Evolutionary conservation across 2,888 invertebrate species (phyloP), one percentile per base, ranked within the genome.

Genomic region (Podotricha telesiphe): DNA sequence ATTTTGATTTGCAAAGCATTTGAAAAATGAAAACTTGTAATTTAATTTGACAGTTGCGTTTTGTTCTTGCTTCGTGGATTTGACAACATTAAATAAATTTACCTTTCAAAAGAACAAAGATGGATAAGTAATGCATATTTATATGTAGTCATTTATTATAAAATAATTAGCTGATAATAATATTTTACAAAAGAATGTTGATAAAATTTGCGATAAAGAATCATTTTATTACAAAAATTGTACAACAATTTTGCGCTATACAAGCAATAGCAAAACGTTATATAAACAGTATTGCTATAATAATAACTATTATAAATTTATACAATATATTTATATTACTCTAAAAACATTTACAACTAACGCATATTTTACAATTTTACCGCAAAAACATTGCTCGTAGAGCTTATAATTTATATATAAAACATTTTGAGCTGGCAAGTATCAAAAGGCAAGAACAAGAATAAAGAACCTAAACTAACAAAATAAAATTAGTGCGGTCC

Each of bases 1-100:
- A 92, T 92, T 91, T 92, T 92, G 88, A 82, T 86, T 88, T 80
- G 81, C 40, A 28, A 45, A 4, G 22, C 58, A 58, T 58, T 65
- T 47, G 47, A 53, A 62, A 65, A 62, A 59, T 65, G 50, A 69
- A 66, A 62, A 66, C 45, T 69, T 42, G 48, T 50, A 68, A 59
- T 50, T 69, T 56, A 17, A 50, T 56, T 68, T 68, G 68, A 68
- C 64, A 64, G 50, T 1, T 20, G 53, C 70, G 70, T 70, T 68
- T 68, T 8, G 61, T 65, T 65, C n/a, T n/a, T 65, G 51, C 53
- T 37, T 17, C 11, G 1, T 22, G 11, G n/a, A 22, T 45, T 45
- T 28, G 20, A n/a, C 28, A 55, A 17, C 22, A 55, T 8, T 37
- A 17, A 37, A 17, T 17, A n/a, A 17, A 17, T 10, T 42, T 34